These are phyloP conservation scores for Entosphenus tridentatus DNA, from an alignment of 2,113 vertebrate genomes.

Conservation along the genomic window DNA sequence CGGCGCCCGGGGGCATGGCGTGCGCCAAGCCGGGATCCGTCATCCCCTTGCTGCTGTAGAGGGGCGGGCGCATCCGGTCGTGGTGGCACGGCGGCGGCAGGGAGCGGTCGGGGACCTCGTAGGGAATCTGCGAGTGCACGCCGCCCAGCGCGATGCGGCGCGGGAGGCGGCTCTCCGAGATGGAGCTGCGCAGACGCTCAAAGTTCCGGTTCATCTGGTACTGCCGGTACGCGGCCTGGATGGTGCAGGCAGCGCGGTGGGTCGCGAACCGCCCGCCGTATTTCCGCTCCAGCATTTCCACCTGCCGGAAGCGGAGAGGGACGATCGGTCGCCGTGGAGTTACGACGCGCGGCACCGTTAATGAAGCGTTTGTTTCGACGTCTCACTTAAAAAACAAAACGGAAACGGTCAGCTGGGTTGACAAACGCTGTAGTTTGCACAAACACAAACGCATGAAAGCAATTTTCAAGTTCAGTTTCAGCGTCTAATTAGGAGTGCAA, in stretches of 20 bases:
- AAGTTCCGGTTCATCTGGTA: slow-evolving; percentile 95
- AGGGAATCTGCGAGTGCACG: slow-evolving; percentile 68
- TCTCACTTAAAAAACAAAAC: too few relatives aligned
- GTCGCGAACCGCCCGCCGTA: slow-evolving; percentile 73
- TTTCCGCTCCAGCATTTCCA: slow-evolving; percentile 84
- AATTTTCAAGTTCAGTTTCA: too few relatives aligned
- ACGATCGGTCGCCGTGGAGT: too few relatives aligned
- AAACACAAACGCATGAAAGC: too few relatives aligned
- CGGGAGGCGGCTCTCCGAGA: slow-evolving; percentile 69
- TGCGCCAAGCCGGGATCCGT: slow-evolving; percentile 13
- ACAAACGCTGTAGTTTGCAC: too few relatives aligned
- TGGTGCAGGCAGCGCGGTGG: slow-evolving; percentile 56
- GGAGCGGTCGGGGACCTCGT: slow-evolving; percentile 40
- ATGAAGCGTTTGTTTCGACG: too few relatives aligned
- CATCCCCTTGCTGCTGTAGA: slow-evolving; percentile 19
- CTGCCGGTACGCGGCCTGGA: slow-evolving; percentile 79
- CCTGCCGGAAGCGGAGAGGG: slow-evolving; percentile 22
- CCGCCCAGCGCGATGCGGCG: slow-evolving; percentile 70
- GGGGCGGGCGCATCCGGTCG: slow-evolving; percentile 19
- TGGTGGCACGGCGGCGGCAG: slow-evolving; percentile 30
- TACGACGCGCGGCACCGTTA: too few relatives aligned
- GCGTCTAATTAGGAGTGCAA: too few relatives aligned
- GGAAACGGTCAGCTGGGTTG: too few relatives aligned
- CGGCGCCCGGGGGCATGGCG: slow-evolving; percentile 28
- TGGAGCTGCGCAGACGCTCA: slow-evolving; percentile 57